phyloP scores from a whole-genome alignment of 2,888 invertebrate genomes.

The Gisinianus flammeolus region DNA sequence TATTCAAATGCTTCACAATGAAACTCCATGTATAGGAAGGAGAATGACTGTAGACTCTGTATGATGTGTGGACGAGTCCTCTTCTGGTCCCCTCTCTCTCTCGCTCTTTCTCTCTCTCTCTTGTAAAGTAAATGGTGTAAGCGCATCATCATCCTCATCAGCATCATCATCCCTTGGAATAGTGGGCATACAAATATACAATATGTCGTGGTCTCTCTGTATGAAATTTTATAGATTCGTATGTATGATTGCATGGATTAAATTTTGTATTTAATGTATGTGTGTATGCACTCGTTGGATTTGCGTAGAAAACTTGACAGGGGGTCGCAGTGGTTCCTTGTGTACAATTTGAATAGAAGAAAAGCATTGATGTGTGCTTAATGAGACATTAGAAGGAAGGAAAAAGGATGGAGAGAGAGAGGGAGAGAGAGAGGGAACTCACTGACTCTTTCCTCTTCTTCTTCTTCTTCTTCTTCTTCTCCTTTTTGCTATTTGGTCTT shows the following conservation, averaged over 20 bases:
- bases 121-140: not conserved
- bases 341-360: slow-evolving; percentile 26
- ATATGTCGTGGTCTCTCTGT: not conserved
- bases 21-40: not conserved
- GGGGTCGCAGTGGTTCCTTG: slow-evolving; percentile 23
- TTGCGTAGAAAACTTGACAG: slow-evolving; percentile 30
- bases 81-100: no score
- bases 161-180: not conserved
- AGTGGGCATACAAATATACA: not conserved
- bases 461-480: not conserved
- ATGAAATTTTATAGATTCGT: not conserved
- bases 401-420: slow-evolving; percentile 3
- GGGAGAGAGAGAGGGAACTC: slow-evolving; percentile 26
- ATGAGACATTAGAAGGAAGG: slow-evolving; percentile 44
- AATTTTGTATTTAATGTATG: not conserved
- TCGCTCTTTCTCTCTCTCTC: no score
- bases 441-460: slow-evolving; percentile 1
- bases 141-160: not conserved
- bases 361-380: slow-evolving; percentile 44
- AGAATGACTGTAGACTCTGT: not conserved
- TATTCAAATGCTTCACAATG: slow-evolving; percentile 33
- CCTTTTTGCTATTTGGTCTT: not conserved
- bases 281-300: not conserved
- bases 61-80: not conserved
- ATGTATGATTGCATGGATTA: not conserved